phyloP scores from a whole-genome alignment of 2,113 vertebrate genomes.

The Larimichthys polyactis region DNA sequence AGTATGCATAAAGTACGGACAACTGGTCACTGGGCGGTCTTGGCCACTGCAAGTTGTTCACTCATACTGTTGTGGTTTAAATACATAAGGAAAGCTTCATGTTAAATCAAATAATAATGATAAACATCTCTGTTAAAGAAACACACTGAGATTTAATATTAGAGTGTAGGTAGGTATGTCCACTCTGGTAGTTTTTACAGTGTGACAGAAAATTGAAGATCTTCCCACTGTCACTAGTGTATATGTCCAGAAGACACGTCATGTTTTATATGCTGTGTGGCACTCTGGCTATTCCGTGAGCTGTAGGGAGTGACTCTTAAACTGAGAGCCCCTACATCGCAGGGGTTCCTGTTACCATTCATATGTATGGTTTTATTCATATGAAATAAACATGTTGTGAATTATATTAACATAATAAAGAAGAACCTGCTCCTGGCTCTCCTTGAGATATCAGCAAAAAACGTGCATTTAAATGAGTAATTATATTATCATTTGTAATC shows the following conservation, averaged over 20 bases:
- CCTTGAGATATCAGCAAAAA: conserved; percentile 32
- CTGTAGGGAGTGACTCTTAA: conserved; percentile 28
- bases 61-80: conserved; percentile 38
- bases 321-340: conserved; percentile 41
- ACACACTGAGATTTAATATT: background rate
- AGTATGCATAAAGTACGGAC: conserved; percentile 52
- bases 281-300: conserved; percentile 34
- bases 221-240: background rate
- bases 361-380: conserved; percentile 53
- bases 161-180: background rate
- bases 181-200: background rate
- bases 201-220: background rate
- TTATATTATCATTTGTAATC: conserved; percentile 40
- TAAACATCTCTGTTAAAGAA: background rate
- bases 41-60: conserved; percentile 34
- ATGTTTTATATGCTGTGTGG: conserved; percentile 30
- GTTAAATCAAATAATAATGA: background rate
- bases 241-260: conserved; percentile 33
- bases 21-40: conserved; percentile 29
- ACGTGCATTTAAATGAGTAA: conserved; percentile 66
- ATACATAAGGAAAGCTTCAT: background rate
- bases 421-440: conserved; percentile 28
- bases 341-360: conserved; percentile 10
- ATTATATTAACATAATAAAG: conserved; percentile 55
- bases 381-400: conserved; percentile 33